Evolutionary conservation across 1,140 invertebrate genomes (phyloP).

Genomic region (Drosophila jambulina): DNA sequence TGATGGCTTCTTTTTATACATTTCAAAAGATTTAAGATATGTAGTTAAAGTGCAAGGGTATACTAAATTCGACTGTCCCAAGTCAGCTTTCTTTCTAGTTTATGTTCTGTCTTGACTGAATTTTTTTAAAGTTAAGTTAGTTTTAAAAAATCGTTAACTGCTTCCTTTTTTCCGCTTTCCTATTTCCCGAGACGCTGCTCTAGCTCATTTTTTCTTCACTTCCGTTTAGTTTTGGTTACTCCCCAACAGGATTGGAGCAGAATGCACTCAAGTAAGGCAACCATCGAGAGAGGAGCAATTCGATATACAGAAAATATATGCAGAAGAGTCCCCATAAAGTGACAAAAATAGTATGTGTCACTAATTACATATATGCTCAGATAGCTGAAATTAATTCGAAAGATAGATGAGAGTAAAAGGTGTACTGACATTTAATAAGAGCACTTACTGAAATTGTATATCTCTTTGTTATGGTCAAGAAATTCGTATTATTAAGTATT

Average conservation of each 20-base stretch:
- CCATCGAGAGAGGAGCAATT: background rate
- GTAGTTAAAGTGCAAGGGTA: background rate
- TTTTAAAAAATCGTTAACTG: constrained; percentile 12
- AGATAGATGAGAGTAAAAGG: no score
- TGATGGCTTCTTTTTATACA: no score
- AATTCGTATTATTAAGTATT: background rate
- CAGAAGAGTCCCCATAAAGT: background rate
- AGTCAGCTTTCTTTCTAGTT: background rate
- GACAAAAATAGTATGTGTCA: no score
- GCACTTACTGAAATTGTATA: no score
- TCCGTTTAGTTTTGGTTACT: background rate
- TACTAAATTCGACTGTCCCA: background rate
- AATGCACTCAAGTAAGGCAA: background rate
- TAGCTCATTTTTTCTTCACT: background rate
- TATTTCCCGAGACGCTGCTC: background rate
- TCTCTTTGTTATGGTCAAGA: background rate
- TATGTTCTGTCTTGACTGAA: background rate
- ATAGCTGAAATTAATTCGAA: background rate
- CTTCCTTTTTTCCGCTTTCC: constrained; percentile 10
- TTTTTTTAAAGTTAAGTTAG: no score
- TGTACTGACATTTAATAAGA: background rate
- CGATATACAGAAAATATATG: background rate
- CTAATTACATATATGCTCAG: background rate
- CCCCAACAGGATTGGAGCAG: background rate
- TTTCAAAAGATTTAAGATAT: no score